Percentiles rank a stretch among this genome's conserved stretches.
phyloP scores from a whole-genome alignment of 2,888 invertebrate genomes.

The Drosophila neoperkinsi region DNA sequence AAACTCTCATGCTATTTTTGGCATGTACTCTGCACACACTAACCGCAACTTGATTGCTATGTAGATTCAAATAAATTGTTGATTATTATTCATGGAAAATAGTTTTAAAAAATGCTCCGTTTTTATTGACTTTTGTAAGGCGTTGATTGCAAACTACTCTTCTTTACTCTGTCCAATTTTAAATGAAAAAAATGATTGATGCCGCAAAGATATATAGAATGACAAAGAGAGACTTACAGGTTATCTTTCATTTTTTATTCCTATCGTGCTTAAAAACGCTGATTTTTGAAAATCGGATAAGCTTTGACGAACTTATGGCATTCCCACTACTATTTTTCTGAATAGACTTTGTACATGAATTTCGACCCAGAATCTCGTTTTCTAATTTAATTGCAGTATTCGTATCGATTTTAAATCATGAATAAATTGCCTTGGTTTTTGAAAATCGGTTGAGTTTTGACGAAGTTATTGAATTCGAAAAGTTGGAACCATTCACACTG shows the following conservation, averaged over 20 bases:
- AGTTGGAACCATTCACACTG: too few species aligned
- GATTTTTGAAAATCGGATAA: background rate
- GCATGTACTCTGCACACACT: background rate
- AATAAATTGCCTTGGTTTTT: background rate
- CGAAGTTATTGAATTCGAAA: background rate
- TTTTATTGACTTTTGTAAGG: conserved; percentile 9
- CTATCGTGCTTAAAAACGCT: too few species aligned
- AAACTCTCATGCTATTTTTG: conserved; percentile 13
- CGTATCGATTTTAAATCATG: background rate
- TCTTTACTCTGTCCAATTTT: background rate
- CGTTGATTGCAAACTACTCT: background rate
- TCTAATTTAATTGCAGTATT: background rate
- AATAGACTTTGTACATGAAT: background rate
- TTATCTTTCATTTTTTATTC: background rate
- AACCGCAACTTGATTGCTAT: conserved; percentile 51
- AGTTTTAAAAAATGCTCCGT: background rate
- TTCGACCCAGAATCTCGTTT: background rate
- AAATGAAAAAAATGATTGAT: background rate
- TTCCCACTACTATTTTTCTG: background rate
- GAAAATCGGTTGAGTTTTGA: background rate
- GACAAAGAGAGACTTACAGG: background rate
- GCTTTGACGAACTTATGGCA: background rate
- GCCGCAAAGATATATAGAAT: background rate
- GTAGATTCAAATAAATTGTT: conserved; percentile 17
- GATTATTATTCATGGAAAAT: conserved; percentile 9